These are phyloP conservation scores for Xiphophorus birchmanni DNA, from an alignment of 2,797 vertebrate genomes.

Conservation along the genomic window DNA sequence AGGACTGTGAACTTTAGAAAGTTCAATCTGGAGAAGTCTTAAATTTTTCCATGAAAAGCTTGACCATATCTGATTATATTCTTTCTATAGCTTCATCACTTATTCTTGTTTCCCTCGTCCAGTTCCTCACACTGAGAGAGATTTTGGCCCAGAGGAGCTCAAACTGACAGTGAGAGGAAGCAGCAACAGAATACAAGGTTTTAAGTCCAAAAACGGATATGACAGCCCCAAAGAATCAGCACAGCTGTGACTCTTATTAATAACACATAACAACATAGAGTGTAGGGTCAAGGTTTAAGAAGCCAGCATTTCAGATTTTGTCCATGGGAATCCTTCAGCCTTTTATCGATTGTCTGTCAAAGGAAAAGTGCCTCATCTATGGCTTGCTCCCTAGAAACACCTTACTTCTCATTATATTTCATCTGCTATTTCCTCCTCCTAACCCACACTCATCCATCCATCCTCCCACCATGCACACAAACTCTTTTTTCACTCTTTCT, in stretches of 20 bases:
- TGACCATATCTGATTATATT: not conserved
- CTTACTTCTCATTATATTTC: conserved; percentile 78
- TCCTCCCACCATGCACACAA: conserved; percentile 30
- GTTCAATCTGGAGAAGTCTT: not conserved
- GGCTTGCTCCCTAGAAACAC: conserved; percentile 69
- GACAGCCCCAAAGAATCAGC: conserved; percentile 12
- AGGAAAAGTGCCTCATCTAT: conserved; percentile 59
- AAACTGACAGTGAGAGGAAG: not conserved
- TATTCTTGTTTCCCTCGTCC: not conserved
- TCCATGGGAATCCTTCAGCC: conserved; percentile 71
- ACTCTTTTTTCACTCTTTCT: conserved; percentile 5
- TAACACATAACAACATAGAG: conserved; percentile 59
- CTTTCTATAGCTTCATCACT: not conserved
- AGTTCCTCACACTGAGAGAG: not conserved
- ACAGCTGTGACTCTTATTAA: conserved; percentile 55
- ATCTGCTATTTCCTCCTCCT: conserved; percentile 72
- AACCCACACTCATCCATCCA: conserved; percentile 1
- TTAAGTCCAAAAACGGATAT: not conserved
- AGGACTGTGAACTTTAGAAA: not conserved
- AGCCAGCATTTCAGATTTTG: conserved; percentile 55
- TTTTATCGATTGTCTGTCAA: conserved; percentile 68
- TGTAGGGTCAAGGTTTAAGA: conserved; percentile 65
- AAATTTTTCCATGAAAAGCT: not conserved
- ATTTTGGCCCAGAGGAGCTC: not conserved
- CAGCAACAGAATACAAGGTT: not conserved